Evolutionary conservation across 1,140 invertebrate species (phyloP).

Genomic region (Sitodiplosis mosellana): DNA sequence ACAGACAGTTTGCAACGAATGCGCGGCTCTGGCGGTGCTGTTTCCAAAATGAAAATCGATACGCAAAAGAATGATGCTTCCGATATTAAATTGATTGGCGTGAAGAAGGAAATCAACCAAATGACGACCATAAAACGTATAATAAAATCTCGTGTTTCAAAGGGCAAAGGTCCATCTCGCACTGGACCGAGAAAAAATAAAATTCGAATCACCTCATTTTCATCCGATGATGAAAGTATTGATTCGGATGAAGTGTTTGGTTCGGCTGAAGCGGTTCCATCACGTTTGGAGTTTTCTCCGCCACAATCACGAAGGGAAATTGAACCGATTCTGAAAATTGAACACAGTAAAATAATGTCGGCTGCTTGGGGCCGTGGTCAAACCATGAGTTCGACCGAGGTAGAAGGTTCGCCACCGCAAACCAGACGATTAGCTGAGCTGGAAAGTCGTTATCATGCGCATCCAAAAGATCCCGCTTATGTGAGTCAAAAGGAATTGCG

Average conservation of each 20-base stretch:
- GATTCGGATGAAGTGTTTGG: conserved; percentile 54
- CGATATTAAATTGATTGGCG: no score
- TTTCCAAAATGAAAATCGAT: conserved; percentile 28
- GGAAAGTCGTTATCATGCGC: conserved; percentile 37
- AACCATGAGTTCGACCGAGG: conserved; percentile 52
- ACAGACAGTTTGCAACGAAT: conserved; percentile 43
- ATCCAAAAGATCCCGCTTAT: conserved; percentile 35
- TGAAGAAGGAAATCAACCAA: neutral
- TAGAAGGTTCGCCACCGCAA: conserved; percentile 47
- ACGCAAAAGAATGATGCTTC: conserved; percentile 6
- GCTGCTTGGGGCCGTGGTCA: conserved; percentile 44
- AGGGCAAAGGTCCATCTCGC: neutral
- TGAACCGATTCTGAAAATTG: conserved; percentile 44
- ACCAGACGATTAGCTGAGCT: conserved; percentile 35
- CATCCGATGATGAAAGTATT: conserved; percentile 48
- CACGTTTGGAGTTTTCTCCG: conserved; percentile 44
- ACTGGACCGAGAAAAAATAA: conserved; percentile 32
- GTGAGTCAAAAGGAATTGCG: conserved; percentile 38
- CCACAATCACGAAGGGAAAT: conserved; percentile 49
- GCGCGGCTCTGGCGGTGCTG: conserved; percentile 7
- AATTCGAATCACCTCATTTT: conserved; percentile 48
- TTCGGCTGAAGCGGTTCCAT: conserved; percentile 44
- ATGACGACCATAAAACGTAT: neutral
- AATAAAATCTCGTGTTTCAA: neutral
- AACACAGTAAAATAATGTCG: conserved; percentile 43